A percentile compares a stretch with the other conserved stretches of the same genome.
These are phyloP conservation scores for Piscicola geometra DNA, from an alignment of 2,888 invertebrate genomes.

Conservation along the genomic window DNA sequence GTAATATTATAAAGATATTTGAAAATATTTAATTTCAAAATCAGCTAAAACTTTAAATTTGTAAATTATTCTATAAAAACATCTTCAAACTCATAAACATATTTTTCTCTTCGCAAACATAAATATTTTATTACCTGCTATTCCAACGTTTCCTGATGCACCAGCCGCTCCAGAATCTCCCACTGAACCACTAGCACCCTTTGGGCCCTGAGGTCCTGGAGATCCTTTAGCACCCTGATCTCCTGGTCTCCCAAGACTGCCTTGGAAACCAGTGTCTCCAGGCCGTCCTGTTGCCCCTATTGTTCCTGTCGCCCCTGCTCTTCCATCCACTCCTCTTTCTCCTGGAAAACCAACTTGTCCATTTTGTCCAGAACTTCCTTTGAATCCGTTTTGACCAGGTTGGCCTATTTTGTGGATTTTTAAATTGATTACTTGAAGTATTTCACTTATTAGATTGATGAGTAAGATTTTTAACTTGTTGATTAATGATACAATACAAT, in stretches of 20 bases:
- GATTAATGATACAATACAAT: too few species aligned
- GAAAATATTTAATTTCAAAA: too few species aligned
- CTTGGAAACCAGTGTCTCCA: slow-evolving; percentile 38
- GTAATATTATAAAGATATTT: too few species aligned
- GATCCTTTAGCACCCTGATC: slow-evolving; percentile 39
- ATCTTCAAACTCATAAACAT: too few species aligned
- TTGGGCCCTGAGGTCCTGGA: slow-evolving; percentile 22
- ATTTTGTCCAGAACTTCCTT: slow-evolving; percentile 10
- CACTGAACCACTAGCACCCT: slow-evolving; percentile 13
- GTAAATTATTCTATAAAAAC: too few species aligned
- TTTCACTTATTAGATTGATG: too few species aligned
- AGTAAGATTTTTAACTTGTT: too few species aligned
- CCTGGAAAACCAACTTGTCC: background rate
- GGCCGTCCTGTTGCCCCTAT: background rate
- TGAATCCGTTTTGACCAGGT: too few species aligned
- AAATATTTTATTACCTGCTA: slow-evolving; percentile 4
- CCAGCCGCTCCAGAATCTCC: slow-evolving; percentile 31
- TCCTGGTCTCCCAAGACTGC: slow-evolving; percentile 39
- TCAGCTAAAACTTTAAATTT: too few species aligned
- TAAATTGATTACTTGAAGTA: too few species aligned
- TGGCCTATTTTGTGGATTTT: too few species aligned
- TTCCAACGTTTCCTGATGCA: slow-evolving; percentile 5
- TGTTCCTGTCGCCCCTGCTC: background rate
- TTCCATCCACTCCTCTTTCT: slow-evolving; percentile 38
- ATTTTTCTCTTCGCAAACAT: too few species aligned